Base-by-base conservation (phyloP, 2,888 invertebrate genomes). In the Encarsia formosa region DNA sequence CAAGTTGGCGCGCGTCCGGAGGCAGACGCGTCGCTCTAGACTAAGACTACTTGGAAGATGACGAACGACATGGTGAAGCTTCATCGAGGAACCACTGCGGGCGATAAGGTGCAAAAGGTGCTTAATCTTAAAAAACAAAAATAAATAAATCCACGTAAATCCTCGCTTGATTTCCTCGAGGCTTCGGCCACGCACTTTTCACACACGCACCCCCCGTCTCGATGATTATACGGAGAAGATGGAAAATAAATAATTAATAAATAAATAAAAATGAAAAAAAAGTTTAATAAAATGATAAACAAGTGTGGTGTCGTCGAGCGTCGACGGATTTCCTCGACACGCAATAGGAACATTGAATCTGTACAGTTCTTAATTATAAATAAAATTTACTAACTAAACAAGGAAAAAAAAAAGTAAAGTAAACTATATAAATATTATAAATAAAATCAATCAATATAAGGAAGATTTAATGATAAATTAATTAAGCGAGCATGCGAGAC, bases 301-400 rank as follows among this genome's bases (percentile, higher is more conserved):
- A 26, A 15, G 4, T 22, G 5, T 18, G 43, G 48, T 44, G 20
- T 38, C 20, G 29, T 62, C 64, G 64, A 68, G 67, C 68, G 71
- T 68, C 66, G 71, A 66, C 59, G 59, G 59, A 59, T 57, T 60
- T 66, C 66, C 68, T 69, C 68, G 64, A 65, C 63, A 62, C 66
- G 66, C 65, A 68, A 69, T 72, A 73, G 73, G 72, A 68, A 72
- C 71, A 71, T 73, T 71, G 64, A 73, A 73, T 72, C 73, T 73
- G 73, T 73, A 73, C 73, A 73, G 73, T 72, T 73, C 71, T 70
- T 73, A 70, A 71, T 66, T 69, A 72, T 71, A 71, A 72, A 71
- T 71, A 67, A 71, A n/a, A 70, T 69, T 70, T 71, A 71, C 68
- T 67, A 64, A 70, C 67, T 69, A 70, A 71, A 65, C 62, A 56